Percentiles rank a stretch among this genome's conserved stretches.
phyloP scores from a whole-genome alignment of 2,797 vertebrate species.

The Clarias fuscus region DNA sequence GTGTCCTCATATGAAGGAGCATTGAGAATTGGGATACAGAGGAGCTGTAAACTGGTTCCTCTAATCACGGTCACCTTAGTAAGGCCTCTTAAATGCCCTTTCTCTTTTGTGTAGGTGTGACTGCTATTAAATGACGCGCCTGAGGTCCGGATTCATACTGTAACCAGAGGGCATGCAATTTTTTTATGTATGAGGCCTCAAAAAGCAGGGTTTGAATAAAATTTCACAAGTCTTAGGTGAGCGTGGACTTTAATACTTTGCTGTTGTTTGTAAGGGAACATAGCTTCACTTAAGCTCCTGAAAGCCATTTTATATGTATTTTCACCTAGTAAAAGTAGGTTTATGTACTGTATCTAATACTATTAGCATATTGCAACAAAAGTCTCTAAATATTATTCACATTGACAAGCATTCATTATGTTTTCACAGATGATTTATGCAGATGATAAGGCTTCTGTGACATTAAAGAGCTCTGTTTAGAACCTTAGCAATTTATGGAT shows the following conservation, averaged over 20 bases:
- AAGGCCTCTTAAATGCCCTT: slow-evolving; percentile 10
- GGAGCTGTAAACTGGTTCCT: background rate
- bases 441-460: slow-evolving; percentile 35
- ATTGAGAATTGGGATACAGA: slow-evolving; percentile 32
- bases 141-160: slow-evolving; percentile 71
- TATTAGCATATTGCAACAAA: background rate
- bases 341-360: background rate
- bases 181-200: slow-evolving; percentile 73
- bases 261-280: slow-evolving; percentile 10
- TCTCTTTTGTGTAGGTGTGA: slow-evolving; percentile 37
- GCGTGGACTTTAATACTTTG: background rate
- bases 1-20: slow-evolving; percentile 25
- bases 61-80: background rate
- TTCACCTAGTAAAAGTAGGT: background rate
- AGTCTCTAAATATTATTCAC: background rate
- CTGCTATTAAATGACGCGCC: slow-evolving; percentile 39
- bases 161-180: slow-evolving; percentile 66
- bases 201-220: slow-evolving; percentile 64
- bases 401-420: background rate
- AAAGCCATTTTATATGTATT: slow-evolving; percentile 11
- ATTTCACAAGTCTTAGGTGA: slow-evolving; percentile 61
- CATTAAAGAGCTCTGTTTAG: slow-evolving; percentile 46
- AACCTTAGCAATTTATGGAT: slow-evolving; percentile 49
- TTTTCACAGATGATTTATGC: slow-evolving; percentile 40
- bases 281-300: background rate